phyloP scores from a whole-genome alignment of 2,888 invertebrate species.

The Agriopis leucophaearia region DNA sequence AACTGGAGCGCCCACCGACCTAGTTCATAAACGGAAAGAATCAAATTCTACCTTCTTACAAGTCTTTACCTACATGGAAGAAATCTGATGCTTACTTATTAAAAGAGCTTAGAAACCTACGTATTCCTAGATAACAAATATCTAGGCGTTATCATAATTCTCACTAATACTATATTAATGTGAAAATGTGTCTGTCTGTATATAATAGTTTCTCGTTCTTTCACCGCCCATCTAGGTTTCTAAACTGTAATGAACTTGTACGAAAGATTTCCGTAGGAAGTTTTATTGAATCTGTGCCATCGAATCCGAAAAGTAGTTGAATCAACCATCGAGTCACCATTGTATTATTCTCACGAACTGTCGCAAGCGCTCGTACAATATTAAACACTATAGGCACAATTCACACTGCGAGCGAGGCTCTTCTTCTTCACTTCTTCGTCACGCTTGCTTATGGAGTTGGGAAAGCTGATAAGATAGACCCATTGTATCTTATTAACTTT shows the following conservation, averaged over 20 bases:
- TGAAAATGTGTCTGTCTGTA: not conserved
- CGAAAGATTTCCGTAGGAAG: not conserved
- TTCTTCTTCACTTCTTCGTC: not conserved
- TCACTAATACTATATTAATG: not conserved
- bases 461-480: no score
- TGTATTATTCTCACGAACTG: constrained; percentile 15
- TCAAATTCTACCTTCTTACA: constrained; percentile 30
- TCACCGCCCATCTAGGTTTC: no score
- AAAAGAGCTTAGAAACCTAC: not conserved
- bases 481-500: no score
- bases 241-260: no score
- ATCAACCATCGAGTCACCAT: constrained; percentile 9
- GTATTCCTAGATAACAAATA: constrained; percentile 4
- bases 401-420: not conserved
- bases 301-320: constrained; percentile 11
- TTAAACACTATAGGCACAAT: not conserved
- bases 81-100: constrained; percentile 7
- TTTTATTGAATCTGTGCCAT: not conserved
- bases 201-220: not conserved
- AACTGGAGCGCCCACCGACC: constrained; percentile 22
- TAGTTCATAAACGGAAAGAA: constrained; percentile 13
- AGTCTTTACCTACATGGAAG: constrained; percentile 35
- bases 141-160: not conserved
- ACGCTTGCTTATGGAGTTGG: no score
- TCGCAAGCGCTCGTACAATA: constrained; percentile 7